Evolutionary conservation across 2,888 invertebrate genomes (phyloP).

Genomic region (Keiferia lycopersicella): DNA sequence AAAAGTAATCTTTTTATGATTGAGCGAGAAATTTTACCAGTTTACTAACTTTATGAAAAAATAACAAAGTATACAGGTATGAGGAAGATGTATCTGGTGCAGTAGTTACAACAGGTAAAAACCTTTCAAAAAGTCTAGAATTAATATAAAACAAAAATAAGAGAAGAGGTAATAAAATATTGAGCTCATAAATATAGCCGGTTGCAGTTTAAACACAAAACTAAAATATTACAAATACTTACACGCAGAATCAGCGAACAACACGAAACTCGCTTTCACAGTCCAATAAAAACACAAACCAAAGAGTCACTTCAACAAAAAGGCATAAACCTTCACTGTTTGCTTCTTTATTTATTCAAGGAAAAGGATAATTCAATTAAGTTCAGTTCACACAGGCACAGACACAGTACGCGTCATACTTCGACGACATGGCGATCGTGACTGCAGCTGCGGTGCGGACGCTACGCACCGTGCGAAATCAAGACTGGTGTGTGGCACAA

Average conservation of each 20-base stretch:
- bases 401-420: conserved; percentile 51
- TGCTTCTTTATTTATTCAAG: neutral
- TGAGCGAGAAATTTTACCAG: too few relatives aligned
- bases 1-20: too few relatives aligned
- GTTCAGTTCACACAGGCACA: neutral
- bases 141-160: neutral
- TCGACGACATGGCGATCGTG: conserved; percentile 49
- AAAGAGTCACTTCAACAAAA: conserved; percentile 7
- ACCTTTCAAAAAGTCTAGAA: neutral
- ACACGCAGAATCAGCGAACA: conserved; percentile 15
- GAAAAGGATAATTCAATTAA: conserved; percentile 6
- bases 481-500: too few relatives aligned
- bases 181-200: neutral
- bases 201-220: neutral
- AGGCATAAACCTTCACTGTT: conserved; percentile 8
- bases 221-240: conserved; percentile 15
- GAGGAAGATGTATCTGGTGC: too few relatives aligned
- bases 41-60: too few relatives aligned
- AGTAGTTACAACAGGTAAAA: neutral
- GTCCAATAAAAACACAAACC: conserved; percentile 1
- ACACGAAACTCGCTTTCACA: neutral
- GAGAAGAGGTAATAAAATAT: neutral
- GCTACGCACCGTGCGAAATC: too few relatives aligned
- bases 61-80: too few relatives aligned
- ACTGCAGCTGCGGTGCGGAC: too few relatives aligned